These are phyloP conservation scores for Thamnaconus septentrionalis DNA, from an alignment of 2,113 vertebrate genomes.

Conservation along the genomic window DNA sequence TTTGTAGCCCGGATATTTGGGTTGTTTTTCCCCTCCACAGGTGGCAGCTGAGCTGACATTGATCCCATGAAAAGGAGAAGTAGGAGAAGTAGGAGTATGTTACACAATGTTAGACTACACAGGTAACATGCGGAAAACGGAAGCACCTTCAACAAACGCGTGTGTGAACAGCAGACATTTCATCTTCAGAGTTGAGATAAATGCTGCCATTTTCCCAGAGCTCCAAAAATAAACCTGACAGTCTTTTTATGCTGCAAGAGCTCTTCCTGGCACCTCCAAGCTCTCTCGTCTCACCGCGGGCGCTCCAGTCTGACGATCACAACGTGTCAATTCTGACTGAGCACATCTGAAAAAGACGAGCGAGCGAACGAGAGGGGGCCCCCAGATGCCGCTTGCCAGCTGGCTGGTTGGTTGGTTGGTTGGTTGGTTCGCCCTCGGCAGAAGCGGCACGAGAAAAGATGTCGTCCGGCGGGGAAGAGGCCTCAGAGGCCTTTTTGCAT, in stretches of 20 bases:
- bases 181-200: background rate
- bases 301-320: constrained; percentile 39
- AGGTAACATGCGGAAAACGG: too few relatives aligned
- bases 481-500: constrained; percentile 30
- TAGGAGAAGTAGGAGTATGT: too few relatives aligned
- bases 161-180: too few relatives aligned
- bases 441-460: constrained; percentile 25
- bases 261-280: constrained; percentile 32
- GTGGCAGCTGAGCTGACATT: constrained; percentile 20
- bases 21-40: constrained; percentile 22
- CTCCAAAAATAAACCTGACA: background rate
- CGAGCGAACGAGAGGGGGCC: background rate
- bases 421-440: constrained; percentile 28
- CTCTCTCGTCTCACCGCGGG: constrained; percentile 30
- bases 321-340: constrained; percentile 38
- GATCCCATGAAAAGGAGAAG: constrained; percentile 3
- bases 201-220: constrained; percentile 8
- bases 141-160: too few relatives aligned
- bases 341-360: constrained; percentile 23
- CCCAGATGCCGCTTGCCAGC: constrained; percentile 30
- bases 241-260: constrained; percentile 23
- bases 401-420: constrained; percentile 10
- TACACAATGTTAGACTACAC: too few relatives aligned
- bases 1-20: constrained; percentile 25
- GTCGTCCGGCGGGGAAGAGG: constrained; percentile 15